phyloP scores from a whole-genome alignment of 2,797 vertebrate genomes.

The Hippocampus kuda region DNA sequence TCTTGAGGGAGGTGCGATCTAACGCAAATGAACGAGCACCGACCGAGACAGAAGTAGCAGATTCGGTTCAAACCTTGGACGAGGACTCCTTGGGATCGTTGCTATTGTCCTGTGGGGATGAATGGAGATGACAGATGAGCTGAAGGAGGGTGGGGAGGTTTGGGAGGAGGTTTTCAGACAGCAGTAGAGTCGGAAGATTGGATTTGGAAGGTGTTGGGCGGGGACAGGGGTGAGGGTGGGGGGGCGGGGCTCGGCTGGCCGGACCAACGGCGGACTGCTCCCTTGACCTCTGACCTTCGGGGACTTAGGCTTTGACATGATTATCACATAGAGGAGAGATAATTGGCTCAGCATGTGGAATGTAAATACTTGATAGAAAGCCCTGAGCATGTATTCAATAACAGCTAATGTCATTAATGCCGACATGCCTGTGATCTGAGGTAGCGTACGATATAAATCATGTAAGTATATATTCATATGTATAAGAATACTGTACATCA shows the following conservation, averaged over 20 bases:
- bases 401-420: conserved; percentile 34
- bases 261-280: conserved; percentile 73
- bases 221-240: conserved; percentile 25
- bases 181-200: conserved; percentile 74
- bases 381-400: conserved; percentile 56
- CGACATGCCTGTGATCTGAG: conserved; percentile 37
- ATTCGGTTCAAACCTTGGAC: conserved; percentile 85
- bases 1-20: neutral
- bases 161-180: conserved; percentile 89
- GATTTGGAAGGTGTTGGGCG: conserved; percentile 61
- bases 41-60: conserved; percentile 14
- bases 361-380: conserved; percentile 50
- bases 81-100: conserved; percentile 97
- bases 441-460: conserved; percentile 34
- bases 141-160: conserved; percentile 75
- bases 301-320: conserved; percentile 85
- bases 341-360: conserved; percentile 59
- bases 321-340: conserved; percentile 65
- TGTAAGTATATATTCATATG: conserved; percentile 33
- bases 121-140: conserved; percentile 99
- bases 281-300: conserved; percentile 89
- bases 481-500: conserved; percentile 29
- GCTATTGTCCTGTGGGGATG: conserved; percentile 99
- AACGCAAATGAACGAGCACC: neutral
- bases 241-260: conserved; percentile 56